Conservation (phyloP, 1,140 invertebrate genomes). For the Vanessa tameamea region DNA sequence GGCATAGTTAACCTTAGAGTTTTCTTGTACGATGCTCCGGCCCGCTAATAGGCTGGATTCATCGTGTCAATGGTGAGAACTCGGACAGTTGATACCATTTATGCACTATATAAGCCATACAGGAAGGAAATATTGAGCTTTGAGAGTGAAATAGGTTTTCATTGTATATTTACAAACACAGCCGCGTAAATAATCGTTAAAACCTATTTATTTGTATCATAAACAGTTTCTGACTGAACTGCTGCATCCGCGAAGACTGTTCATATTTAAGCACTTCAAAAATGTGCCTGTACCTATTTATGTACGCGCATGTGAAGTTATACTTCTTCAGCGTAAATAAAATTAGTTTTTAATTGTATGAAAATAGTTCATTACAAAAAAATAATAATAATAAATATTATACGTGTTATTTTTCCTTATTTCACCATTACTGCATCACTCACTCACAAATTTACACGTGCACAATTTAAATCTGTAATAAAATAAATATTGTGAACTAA, state of each 20-base stretch:
- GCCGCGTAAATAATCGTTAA: constrained; percentile 22
- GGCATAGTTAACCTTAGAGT: constrained; percentile 76
- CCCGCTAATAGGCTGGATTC: constrained; percentile 67
- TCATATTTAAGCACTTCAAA: neutral
- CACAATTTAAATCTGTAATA: too few species aligned
- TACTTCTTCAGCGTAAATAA: too few species aligned
- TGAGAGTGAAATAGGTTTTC: constrained; percentile 16
- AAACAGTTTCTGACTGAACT: neutral
- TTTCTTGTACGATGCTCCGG: constrained; percentile 53
- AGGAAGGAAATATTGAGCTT: constrained; percentile 7
- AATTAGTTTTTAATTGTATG: too few species aligned
- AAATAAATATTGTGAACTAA: too few species aligned
- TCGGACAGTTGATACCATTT: constrained; percentile 32
- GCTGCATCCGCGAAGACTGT: neutral
- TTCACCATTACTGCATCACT: too few species aligned
- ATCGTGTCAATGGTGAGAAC: constrained; percentile 58
- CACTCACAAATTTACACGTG: too few species aligned
- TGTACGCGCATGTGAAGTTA: too few species aligned
- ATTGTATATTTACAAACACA: constrained; percentile 13
- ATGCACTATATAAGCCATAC: constrained; percentile 15
- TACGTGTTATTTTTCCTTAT: too few species aligned
- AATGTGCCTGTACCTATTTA: too few species aligned
- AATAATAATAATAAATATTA: too few species aligned
- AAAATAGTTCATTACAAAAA: too few species aligned
- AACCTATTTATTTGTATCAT: constrained; percentile 4